phyloP scores from a whole-genome alignment of 1,140 invertebrate genomes.

The Hyposmocoma kahamanoa region DNA sequence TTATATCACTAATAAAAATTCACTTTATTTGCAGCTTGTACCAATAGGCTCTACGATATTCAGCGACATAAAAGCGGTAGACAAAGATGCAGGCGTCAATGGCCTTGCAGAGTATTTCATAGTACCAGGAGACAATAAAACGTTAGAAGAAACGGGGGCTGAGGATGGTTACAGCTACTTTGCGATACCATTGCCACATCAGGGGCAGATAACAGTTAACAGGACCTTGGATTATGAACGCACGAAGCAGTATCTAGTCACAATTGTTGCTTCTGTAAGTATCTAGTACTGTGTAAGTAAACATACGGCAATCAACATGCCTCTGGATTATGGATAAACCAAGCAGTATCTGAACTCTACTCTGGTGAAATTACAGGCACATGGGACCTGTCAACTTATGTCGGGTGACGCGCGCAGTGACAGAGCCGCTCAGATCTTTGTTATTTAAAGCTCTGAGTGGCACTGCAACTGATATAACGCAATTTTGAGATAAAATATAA shows the following conservation, averaged over 20 bases:
- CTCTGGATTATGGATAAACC: too few relatives aligned
- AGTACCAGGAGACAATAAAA: constrained; percentile 75
- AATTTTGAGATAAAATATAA: too few relatives aligned
- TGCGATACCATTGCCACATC: constrained; percentile 90
- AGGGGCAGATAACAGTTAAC: constrained; percentile 92
- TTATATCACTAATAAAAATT: too few relatives aligned
- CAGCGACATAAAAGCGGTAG: constrained; percentile 86
- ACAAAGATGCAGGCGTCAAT: constrained; percentile 91
- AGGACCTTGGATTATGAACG: constrained; percentile 91
- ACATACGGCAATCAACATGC: too few relatives aligned
- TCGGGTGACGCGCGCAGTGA: too few relatives aligned
- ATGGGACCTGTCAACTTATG: too few relatives aligned
- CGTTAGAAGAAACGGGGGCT: constrained; percentile 64
- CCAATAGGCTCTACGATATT: constrained; percentile 91
- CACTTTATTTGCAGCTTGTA: constrained; percentile 81
- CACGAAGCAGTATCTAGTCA: constrained; percentile 91
- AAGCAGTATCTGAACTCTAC: too few relatives aligned
- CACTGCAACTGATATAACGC: too few relatives aligned
- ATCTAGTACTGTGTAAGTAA: too few relatives aligned
- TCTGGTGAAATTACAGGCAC: too few relatives aligned
- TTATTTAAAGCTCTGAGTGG: too few relatives aligned
- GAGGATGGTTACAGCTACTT: constrained; percentile 89
- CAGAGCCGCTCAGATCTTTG: too few relatives aligned
- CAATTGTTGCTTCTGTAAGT: constrained; percentile 92
- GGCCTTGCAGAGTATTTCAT: constrained; percentile 89